phyloP scores from a whole-genome alignment of 2,113 vertebrate species.

The Oncorhynchus clarkii region DNA sequence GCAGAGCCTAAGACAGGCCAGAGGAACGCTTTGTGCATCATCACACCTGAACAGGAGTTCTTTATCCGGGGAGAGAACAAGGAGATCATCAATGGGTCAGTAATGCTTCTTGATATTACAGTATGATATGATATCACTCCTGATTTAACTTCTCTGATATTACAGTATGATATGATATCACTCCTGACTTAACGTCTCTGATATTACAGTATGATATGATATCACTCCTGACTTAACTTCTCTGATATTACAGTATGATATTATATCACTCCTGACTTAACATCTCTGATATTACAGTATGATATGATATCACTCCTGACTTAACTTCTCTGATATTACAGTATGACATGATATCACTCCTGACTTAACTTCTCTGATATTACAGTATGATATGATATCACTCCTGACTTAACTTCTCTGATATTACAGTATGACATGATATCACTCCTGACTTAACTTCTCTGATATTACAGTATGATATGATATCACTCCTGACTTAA shows the following conservation, averaged over 20 bases:
- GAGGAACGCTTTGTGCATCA: slow-evolving; percentile 63
- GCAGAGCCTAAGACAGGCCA: slow-evolving; percentile 68
- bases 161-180: too few relatives aligned
- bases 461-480: too few relatives aligned
- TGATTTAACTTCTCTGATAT: neutral
- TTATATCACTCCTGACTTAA: too few relatives aligned
- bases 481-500: too few relatives aligned
- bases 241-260: too few relatives aligned
- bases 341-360: too few relatives aligned
- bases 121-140: too few relatives aligned
- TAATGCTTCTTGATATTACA: neutral
- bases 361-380: neutral
- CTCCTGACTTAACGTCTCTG: neutral
- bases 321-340: neutral
- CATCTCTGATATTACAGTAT: neutral
- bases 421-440: too few relatives aligned
- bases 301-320: too few relatives aligned
- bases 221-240: neutral
- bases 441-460: neutral
- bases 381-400: too few relatives aligned
- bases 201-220: too few relatives aligned
- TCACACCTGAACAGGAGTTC: slow-evolving; percentile 57
- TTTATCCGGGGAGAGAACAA: slow-evolving; percentile 68
- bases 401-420: neutral
- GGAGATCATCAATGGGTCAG: slow-evolving; percentile 70